Percentiles rank a stretch among this genome's conserved stretches.
These are phyloP conservation scores for Spongia lamella DNA, from an alignment of 37 sponge, comb jelly and placozoan species.

Conservation along the genomic window DNA sequence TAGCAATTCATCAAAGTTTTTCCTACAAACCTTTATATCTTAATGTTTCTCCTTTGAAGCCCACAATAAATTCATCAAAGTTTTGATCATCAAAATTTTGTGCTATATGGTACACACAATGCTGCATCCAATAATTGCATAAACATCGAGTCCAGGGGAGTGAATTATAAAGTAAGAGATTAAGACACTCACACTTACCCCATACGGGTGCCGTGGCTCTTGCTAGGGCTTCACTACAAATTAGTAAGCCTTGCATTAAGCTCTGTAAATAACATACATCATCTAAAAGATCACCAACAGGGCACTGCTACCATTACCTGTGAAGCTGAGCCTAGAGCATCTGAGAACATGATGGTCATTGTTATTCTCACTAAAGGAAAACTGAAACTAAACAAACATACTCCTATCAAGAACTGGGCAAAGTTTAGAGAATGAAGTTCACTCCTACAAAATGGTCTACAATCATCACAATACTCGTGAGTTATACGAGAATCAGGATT, in stretches of 20 bases:
- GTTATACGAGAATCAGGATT: constrained; percentile 42
- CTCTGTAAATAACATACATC: constrained; percentile 13
- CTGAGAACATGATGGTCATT: constrained; percentile 33
- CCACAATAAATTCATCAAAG: no score
- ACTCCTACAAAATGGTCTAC: constrained; percentile 38
- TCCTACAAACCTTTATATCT: no score
- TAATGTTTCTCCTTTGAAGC: no score
- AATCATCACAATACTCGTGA: constrained; percentile 36
- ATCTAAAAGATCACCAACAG: no score
- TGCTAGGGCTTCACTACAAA: constrained; percentile 27
- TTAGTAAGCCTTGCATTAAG: constrained; percentile 18
- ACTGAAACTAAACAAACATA: constrained; percentile 2
- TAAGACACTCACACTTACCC: constrained; percentile 23
- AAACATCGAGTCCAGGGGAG: no score
- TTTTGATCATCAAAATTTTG: no score
- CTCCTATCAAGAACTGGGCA: constrained; percentile 40
- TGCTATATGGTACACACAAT: no score
- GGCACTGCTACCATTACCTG: constrained; percentile 22
- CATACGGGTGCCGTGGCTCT: constrained; percentile 38
- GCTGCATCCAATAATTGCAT: no score
- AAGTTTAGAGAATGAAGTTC: constrained; percentile 23
- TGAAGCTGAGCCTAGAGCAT: constrained; percentile 15
- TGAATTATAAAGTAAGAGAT: no score
- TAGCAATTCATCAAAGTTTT: no score
- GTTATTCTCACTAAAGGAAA: constrained; percentile 19